Base-by-base conservation (phyloP, 2,797 vertebrate genomes). In the Hyperoplus lanceolatus region DNA sequence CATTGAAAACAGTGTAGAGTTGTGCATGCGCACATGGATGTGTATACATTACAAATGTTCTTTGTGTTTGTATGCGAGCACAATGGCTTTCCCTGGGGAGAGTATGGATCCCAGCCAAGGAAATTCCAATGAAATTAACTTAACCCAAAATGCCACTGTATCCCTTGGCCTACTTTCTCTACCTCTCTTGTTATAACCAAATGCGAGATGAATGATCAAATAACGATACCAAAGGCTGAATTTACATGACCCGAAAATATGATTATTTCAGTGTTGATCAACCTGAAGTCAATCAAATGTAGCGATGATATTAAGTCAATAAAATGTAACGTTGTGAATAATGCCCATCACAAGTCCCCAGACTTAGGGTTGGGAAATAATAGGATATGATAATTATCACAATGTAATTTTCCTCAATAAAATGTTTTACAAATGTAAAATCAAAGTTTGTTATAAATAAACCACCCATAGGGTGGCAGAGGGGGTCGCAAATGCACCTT, bases 101-200 rank as follows among this genome's bases (percentile, higher is more conserved):
- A 57, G 61, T 69, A 89, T 86, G 87, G 88, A 90, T 46, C 59
- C 29, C 1, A 61, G 90, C 91, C 92, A 90, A 90, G 87, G 87
- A 90, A 91, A 89, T 90, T 89, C 86, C 88, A 89, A 67, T 41
- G 67, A 88, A 90, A 88, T 82, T 80, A 86, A 90, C 76, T 82
- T 64, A 85, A 82, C 79, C 74, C 80, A 82, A 89, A 88, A 88
- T 10, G 60, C 79, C 76, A 86, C 75, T 54, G 57, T 64, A 81
- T 86, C 73, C 64, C 57, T 36, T 80, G 39, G 48, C 77, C 75
- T 76, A 73, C 53, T 77, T 84, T 81, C 56, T 77, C 42, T 57
- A 69, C 56, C 53, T 72, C 53, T 63, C n/a, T 59, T 51, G 6
- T 41, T 58, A 58, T 29, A 68, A 61, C 67, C 50, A 55, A 66